These are phyloP conservation scores for Spatulosminthurus flaviceps DNA, from an alignment of 2,888 invertebrate genomes.

Conservation along the genomic window DNA sequence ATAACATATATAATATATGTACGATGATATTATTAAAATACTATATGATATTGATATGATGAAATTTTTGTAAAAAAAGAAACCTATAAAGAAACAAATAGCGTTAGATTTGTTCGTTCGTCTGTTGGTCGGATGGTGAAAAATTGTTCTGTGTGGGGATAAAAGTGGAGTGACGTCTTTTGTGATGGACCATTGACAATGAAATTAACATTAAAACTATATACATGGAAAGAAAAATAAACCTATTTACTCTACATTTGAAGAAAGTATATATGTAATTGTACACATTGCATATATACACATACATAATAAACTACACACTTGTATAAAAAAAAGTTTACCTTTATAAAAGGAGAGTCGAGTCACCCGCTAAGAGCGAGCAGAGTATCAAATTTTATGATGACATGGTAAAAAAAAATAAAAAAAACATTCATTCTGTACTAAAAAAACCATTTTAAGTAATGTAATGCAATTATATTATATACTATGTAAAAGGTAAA, in stretches of 20 bases:
- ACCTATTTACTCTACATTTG: too few species aligned
- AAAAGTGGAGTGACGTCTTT: slow-evolving; percentile 18
- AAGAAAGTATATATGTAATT: too few species aligned
- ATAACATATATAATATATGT: not conserved
- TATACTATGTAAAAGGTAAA: too few species aligned
- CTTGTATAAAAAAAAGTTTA: not conserved
- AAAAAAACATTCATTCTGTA: too few species aligned
- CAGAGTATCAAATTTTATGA: not conserved
- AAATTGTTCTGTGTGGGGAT: not conserved
- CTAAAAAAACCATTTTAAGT: too few species aligned
- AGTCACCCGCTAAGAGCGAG: too few species aligned
- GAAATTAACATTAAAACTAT: not conserved
- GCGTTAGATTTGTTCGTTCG: slow-evolving; percentile 6
- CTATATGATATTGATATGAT: not conserved
- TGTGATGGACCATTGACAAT: slow-evolving; percentile 18
- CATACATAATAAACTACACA: too few species aligned
- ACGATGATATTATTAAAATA: slow-evolving; percentile 4
- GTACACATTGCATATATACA: too few species aligned
- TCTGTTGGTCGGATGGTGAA: slow-evolving; percentile 3
- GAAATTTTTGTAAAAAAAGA: not conserved
- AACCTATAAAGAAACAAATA: not conserved
- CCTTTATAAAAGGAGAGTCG: not conserved
- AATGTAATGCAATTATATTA: too few species aligned
- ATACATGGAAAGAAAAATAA: too few species aligned
- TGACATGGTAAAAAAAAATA: slow-evolving; percentile 9